Evolutionary conservation across 2,797 vertebrate genomes (phyloP), one percentile per base, ranked within the genome.

Genomic region (Microctenopoma lineatum): DNA sequence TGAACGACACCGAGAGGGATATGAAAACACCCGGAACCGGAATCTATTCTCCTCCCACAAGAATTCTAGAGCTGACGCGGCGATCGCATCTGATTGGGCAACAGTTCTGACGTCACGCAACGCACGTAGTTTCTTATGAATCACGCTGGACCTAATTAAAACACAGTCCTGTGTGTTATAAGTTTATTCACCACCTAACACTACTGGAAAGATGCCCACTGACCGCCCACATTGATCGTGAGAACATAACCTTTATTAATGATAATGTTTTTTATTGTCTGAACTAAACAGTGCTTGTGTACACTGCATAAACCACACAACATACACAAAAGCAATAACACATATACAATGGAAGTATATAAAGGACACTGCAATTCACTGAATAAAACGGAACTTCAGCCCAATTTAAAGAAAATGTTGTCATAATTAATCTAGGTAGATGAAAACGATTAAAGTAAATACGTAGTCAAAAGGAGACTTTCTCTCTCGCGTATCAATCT

Each of bases 11-110:
- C 81, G 85, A 81, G 69, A 70, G 62, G 38, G 70, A 81, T 67
- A 71, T 66, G 87, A 90, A 89, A 89, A 92, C 74, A 93, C 92
- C 93, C 92, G 92, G 93, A 93, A 94, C 88, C 92, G 92, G 92
- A 93, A 92, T 86, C 73, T 34, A 34, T 21, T 81, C 82, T 90
- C 87, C 90, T 82, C 91, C 90, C 85, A 92, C 88, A 90, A 61
- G 80, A 81, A 73, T 76, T 29, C 73, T 41, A 70, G 56, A 46
- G 77, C 61, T 90, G 89, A 90, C 87, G 84, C 70, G 61, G 63
- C 83, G 80, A 14, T 18, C 16, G 63, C 48, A 27, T 4, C 18
- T 2, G 88, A 93, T 93, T 91, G 91, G 91, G 60, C 52, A 14
- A 29, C 0, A 0, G 16, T 0, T 11, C 1, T 89, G 84, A 91